phyloP scores from a whole-genome alignment of 2,797 vertebrate genomes.

The Sus cebifrons region DNA sequence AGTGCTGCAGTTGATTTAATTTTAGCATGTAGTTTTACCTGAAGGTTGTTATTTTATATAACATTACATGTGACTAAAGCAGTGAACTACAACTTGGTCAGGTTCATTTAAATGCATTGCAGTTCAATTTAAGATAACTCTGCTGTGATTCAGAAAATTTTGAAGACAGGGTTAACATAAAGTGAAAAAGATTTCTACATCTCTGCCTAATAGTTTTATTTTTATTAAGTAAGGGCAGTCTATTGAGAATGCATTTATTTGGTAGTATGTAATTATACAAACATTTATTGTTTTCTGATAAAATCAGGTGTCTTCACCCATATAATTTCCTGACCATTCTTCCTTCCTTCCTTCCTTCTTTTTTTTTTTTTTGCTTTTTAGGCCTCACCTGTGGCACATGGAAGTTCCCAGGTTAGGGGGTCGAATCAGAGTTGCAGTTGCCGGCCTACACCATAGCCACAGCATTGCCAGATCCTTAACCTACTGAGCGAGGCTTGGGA shows the following conservation, averaged over 20 bases:
- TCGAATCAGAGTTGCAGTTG: no score
- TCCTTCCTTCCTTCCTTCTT: no score
- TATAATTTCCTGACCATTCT: slow-evolving; percentile 31
- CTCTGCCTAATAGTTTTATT: not conserved
- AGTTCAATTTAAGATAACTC: not conserved
- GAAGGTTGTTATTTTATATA: slow-evolving; percentile 19
- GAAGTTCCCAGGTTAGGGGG: no score
- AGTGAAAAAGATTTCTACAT: slow-evolving; percentile 30
- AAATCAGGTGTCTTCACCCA: slow-evolving; percentile 36
- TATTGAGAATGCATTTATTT: slow-evolving; percentile 69
- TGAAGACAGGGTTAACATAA: not conserved
- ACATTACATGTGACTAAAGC: not conserved
- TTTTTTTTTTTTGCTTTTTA: no score
- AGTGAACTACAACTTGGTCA: not conserved
- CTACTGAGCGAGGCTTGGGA: no score
- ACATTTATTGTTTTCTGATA: slow-evolving; percentile 68
- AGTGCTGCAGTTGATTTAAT: slow-evolving; percentile 43
- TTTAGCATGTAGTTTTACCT: slow-evolving; percentile 11
- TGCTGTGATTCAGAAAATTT: slow-evolving; percentile 9
- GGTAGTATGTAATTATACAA: slow-evolving; percentile 67
- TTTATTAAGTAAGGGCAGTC: slow-evolving; percentile 64
- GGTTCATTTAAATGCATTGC: not conserved
- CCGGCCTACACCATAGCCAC: no score
- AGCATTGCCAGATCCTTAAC: no score
- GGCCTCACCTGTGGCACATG: no score